Evolutionary conservation across 2,797 vertebrate species (phyloP).

Genomic region (Micromesistius poutassou): DNA sequence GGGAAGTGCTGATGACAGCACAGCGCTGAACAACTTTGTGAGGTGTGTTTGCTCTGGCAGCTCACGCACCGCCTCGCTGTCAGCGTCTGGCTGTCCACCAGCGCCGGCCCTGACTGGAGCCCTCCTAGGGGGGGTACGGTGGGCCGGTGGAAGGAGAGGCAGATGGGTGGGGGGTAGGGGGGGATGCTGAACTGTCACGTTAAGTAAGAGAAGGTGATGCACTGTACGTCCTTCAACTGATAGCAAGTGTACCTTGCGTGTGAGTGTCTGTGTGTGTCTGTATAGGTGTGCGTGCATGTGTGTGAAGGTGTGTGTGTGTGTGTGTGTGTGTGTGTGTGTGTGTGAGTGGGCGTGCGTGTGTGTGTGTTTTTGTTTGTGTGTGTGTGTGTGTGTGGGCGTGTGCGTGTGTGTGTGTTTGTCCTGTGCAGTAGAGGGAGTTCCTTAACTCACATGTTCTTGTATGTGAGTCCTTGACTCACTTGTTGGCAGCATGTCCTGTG

Average conservation of each 20-base stretch:
- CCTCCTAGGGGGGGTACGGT: not conserved
- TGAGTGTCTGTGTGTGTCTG: slow-evolving; percentile 36
- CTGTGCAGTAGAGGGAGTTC: slow-evolving; percentile 48
- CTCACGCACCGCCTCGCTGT: not conserved
- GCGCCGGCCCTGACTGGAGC: not conserved
- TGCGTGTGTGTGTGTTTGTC: slow-evolving; percentile 21
- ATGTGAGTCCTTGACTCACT: slow-evolving; percentile 56
- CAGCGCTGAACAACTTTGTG: not conserved
- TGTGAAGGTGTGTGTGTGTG: not conserved
- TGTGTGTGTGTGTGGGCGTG: not conserved
- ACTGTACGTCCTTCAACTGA: not conserved
- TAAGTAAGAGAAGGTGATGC: not conserved
- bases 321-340: not conserved
- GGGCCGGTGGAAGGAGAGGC: not conserved
- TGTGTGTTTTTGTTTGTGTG: slow-evolving; percentile 31
- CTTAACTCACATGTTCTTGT: slow-evolving; percentile 30
- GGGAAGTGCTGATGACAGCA: not conserved
- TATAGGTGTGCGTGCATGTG: not conserved
- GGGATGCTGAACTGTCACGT: not conserved
- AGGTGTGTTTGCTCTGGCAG: not conserved
- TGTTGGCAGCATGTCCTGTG: slow-evolving; percentile 36
- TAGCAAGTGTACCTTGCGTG: not conserved
- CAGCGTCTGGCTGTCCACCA: not conserved
- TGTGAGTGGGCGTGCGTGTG: slow-evolving; percentile 23
- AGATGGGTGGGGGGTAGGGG: too few species aligned